Evolutionary conservation across 2,888 invertebrate genomes (phyloP).

Genomic region (Hypsopygia costalis): DNA sequence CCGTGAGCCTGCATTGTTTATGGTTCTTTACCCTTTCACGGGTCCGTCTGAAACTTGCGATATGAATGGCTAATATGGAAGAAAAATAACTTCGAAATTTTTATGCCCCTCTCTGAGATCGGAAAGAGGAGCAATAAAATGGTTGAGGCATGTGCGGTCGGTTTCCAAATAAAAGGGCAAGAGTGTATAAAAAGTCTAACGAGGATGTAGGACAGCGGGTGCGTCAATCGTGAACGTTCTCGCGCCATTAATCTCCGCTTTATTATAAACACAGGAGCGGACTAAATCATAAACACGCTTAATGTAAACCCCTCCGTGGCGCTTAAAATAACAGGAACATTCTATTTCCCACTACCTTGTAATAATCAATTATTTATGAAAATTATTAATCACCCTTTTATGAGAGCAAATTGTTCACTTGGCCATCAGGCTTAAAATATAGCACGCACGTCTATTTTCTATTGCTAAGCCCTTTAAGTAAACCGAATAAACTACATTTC

Average conservation of each 20-base stretch:
- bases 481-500: too few species aligned
- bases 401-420: conserved; percentile 1
- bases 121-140: conserved; percentile 58
- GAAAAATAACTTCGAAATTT: conserved; percentile 34
- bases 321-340: conserved; percentile 33
- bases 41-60: conserved; percentile 2
- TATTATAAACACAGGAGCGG: conserved; percentile 69
- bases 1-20: conserved; percentile 28
- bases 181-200: conserved; percentile 56
- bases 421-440: neutral
- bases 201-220: conserved; percentile 51
- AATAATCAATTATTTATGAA: conserved; percentile 4
- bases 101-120: conserved; percentile 40
- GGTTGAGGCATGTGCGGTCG: conserved; percentile 51
- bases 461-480: too few species aligned
- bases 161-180: conserved; percentile 57
- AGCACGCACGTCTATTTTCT: neutral
- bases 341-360: neutral
- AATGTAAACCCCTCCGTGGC: conserved; percentile 39
- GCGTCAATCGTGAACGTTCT: conserved; percentile 36
- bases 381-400: conserved; percentile 2
- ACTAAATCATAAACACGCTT: conserved; percentile 70
- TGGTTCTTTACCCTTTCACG: conserved; percentile 16
- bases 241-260: conserved; percentile 65
- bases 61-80: conserved; percentile 15